These are phyloP conservation scores for Proales similis DNA, from an alignment of 1,140 invertebrate species.

Conservation along the genomic window DNA sequence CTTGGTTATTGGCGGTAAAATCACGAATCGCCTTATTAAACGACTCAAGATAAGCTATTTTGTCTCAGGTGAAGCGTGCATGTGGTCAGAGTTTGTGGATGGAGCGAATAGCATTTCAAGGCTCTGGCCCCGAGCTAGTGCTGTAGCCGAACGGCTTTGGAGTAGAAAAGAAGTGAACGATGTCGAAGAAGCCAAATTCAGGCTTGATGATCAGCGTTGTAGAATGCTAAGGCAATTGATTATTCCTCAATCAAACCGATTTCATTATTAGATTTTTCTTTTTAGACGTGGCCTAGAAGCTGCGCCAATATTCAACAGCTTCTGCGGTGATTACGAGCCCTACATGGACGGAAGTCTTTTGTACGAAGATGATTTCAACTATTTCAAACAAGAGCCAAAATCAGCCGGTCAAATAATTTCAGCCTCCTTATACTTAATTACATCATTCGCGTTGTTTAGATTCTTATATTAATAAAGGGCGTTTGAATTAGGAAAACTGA, in stretches of 20 bases:
- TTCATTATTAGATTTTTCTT: neutral
- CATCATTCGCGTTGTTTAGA: too few relatives aligned
- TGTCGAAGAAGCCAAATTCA: constrained; percentile 50
- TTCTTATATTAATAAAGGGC: too few relatives aligned
- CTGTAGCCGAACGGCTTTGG: constrained; percentile 79
- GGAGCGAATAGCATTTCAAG: constrained; percentile 34
- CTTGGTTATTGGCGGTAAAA: constrained; percentile 42
- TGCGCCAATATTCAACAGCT: constrained; percentile 36
- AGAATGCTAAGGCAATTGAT: constrained; percentile 63
- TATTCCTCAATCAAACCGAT: neutral
- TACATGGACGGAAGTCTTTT: neutral
- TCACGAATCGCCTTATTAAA: neutral
- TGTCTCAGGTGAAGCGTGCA: constrained; percentile 16
- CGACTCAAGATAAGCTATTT: neutral
- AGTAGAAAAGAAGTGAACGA: constrained; percentile 52
- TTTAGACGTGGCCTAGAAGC: constrained; percentile 33
- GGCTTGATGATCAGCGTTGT: constrained; percentile 76
- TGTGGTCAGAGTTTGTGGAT: constrained; percentile 38
- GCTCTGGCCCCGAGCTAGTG: constrained; percentile 64
- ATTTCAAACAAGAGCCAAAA: too few relatives aligned
- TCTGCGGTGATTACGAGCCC: constrained; percentile 31
- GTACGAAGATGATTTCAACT: constrained; percentile 17
- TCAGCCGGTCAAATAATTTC: too few relatives aligned
- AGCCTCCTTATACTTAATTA: too few relatives aligned
- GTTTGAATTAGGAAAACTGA: too few relatives aligned